Base-by-base conservation (phyloP, 2,113 vertebrate species). In the Corythaeola cristata region DNA sequence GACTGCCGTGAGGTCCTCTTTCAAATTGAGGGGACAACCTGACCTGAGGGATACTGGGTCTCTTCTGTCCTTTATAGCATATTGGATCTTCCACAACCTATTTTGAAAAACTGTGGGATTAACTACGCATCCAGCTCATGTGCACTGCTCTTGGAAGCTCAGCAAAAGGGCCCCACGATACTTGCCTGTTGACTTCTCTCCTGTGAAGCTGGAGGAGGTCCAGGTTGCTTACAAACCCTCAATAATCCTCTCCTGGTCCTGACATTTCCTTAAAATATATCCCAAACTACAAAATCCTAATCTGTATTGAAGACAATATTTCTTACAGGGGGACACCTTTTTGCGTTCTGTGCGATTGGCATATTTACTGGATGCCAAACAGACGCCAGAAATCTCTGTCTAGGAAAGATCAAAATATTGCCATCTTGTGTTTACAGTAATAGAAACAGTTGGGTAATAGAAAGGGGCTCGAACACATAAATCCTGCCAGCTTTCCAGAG, bases 1-100 rank as follows among this genome's bases (percentile, higher is more conserved):
- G 21, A 35, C n/a, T 82, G 26, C 53, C 62, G 20, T 49, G 73
- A 76, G 23, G 33, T 77, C 24, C 64, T 80, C 27, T 62, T 80
- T 47, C 13, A 3, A 45, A 3, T 1, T 10, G 32, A 84, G 13
- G 32, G 15, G 19, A 20, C 27, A 64, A 0, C 32, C 12, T 37
- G 50, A n/a, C n/a, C 55, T 50, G 7, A 6, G 35, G 44, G 45
- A 33, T 44, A 7, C 15, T 55, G 59, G 47, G 49, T 64, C 28
- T 92, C 3, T 83, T 68, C 33, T 88, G 49, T 72, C 30, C 28
- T 64, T 78, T 60, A 4, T 18, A 64, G 28, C 7, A 12, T 28
- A 20, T 0, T 52, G 45, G 15, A n/a, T 67, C 49, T 83, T 77
- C n/a, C 32, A 78, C 32, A 83, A 28, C 22, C 37, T 86, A 18